These are phyloP conservation scores for Hiodon alosoides DNA, from an alignment of 2,113 vertebrate species.

Conservation along the genomic window DNA sequence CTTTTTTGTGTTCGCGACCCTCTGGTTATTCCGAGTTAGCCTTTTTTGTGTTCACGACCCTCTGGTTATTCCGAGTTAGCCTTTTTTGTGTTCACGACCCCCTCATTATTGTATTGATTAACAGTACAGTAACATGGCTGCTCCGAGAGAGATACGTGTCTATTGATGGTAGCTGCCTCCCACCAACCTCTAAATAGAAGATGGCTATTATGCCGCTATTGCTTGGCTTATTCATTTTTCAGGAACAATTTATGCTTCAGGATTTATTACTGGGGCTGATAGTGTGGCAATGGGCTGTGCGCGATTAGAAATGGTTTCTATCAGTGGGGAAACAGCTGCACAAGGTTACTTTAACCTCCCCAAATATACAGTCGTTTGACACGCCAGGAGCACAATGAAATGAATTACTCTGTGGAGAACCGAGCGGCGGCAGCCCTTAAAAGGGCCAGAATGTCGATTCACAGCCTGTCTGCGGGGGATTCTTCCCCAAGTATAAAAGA, in stretches of 20 bases:
- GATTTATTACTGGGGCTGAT: neutral
- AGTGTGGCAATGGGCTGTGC: neutral
- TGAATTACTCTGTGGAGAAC: slow-evolving; percentile 33
- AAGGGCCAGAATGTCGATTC: slow-evolving; percentile 16
- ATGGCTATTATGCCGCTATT: no score
- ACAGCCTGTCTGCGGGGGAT: slow-evolving; percentile 6
- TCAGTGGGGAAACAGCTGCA: neutral
- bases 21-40: no score
- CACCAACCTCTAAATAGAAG: no score
- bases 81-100: no score
- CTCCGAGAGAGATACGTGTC: no score
- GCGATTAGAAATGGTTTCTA: slow-evolving; percentile 12
- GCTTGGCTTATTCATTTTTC: no score
- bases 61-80: no score
- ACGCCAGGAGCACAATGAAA: slow-evolving; percentile 17
- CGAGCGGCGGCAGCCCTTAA: slow-evolving; percentile 23
- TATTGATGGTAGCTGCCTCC: no score
- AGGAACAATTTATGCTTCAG: neutral
- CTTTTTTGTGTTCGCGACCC: no score
- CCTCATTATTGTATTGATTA: no score
- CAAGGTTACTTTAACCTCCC: neutral
- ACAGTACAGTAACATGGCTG: no score
- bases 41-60: no score
- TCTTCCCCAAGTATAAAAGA: slow-evolving; percentile 14
- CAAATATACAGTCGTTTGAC: slow-evolving; percentile 1